Percentiles rank a stretch among this genome's conserved stretches.
Evolutionary conservation across 2,888 invertebrate species (phyloP).

Genomic region (Branchellion lobata): DNA sequence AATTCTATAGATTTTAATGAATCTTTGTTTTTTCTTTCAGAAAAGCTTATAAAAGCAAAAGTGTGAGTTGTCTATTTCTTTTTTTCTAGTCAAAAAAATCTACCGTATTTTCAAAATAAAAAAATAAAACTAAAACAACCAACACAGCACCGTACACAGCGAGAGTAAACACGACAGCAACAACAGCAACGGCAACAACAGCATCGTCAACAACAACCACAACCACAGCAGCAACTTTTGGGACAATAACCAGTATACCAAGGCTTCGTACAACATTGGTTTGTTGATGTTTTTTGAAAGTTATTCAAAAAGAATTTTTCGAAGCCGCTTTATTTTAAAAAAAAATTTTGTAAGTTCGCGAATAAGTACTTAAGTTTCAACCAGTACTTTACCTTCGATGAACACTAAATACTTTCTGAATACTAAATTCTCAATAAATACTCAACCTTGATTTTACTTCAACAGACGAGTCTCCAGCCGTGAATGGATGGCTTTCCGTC

Average conservation of each 20-base stretch:
- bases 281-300: no score
- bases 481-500: background rate
- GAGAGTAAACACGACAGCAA: background rate
- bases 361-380: no score
- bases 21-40: background rate
- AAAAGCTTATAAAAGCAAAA: background rate
- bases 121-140: background rate
- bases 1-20: background rate
- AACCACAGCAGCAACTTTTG: background rate
- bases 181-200: background rate
- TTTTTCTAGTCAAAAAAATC: background rate
- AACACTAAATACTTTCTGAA: no score
- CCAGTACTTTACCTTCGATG: no score
- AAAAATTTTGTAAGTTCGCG: no score
- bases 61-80: background rate
- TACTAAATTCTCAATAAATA: background rate
- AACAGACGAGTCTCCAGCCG: slow-evolving; percentile 8
- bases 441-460: background rate
- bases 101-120: background rate
- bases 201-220: background rate
- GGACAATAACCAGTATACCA: slow-evolving; percentile 1
- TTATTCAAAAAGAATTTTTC: no score
- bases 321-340: no score
- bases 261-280: slow-evolving; percentile 1
- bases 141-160: slow-evolving; percentile 1